A percentile compares a stretch with the other conserved stretches of the same genome.
phyloP scores from a whole-genome alignment of 2,888 invertebrate species.

The Timema cristinae region DNA sequence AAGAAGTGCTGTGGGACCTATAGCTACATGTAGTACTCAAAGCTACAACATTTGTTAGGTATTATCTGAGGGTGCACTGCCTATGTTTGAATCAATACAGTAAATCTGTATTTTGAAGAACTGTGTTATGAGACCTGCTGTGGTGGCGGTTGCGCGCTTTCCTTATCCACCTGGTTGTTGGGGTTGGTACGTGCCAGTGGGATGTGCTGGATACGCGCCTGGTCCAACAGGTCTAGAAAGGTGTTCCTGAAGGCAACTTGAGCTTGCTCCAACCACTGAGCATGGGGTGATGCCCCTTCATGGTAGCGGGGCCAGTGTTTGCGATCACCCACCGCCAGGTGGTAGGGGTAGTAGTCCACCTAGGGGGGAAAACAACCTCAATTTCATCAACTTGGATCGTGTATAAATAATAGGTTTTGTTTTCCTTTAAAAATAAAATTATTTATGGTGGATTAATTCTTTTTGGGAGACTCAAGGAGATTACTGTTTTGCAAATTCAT shows the following conservation, averaged over 20 bases:
- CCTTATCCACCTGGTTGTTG: slow-evolving; percentile 18
- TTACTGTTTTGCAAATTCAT: too few relatives aligned
- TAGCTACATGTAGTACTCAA: too few relatives aligned
- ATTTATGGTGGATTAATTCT: too few relatives aligned
- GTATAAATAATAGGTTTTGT: too few relatives aligned
- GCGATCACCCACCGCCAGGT: slow-evolving; percentile 82
- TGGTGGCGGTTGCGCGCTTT: slow-evolving; percentile 1
- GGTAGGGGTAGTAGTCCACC: slow-evolving; percentile 94
- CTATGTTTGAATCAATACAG: too few relatives aligned
- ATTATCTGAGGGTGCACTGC: too few relatives aligned
- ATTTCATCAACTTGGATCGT: too few relatives aligned
- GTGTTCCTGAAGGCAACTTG: slow-evolving; percentile 72
- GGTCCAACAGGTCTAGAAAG: slow-evolving; percentile 71
- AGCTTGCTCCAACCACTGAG: slow-evolving; percentile 83
- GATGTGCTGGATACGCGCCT: slow-evolving; percentile 51
- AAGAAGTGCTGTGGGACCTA: too few relatives aligned
- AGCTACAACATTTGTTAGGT: too few relatives aligned
- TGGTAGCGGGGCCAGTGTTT: slow-evolving; percentile 84
- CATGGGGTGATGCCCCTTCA: slow-evolving; percentile 75
- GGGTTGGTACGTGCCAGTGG: slow-evolving; percentile 46
- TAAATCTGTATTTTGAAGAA: too few relatives aligned
- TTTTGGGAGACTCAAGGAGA: too few relatives aligned
- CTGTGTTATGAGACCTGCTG: background rate
- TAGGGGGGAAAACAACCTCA: slow-evolving; percentile 19
- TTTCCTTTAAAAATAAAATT: too few relatives aligned